Conservation (phyloP, 2,888 invertebrate species). For the Netelia inedita region DNA sequence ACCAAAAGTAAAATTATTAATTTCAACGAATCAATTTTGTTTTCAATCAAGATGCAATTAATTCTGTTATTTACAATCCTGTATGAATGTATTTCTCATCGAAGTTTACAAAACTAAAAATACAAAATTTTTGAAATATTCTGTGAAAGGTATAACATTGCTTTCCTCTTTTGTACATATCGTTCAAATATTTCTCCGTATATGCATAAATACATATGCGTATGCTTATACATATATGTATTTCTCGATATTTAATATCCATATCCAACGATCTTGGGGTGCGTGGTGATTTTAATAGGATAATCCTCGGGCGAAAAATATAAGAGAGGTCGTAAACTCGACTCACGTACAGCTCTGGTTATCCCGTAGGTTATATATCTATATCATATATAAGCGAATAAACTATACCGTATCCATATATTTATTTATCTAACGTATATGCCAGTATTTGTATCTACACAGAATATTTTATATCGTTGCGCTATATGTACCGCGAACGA, state of each 20-base stretch:
- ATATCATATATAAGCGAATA: conserved; percentile 28
- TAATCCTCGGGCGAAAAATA: conserved; percentile 72
- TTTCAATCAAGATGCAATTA: too few relatives aligned
- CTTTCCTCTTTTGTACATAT: too few relatives aligned
- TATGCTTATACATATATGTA: too few relatives aligned
- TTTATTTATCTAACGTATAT: conserved; percentile 8
- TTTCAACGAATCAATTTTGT: too few relatives aligned
- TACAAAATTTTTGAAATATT: too few relatives aligned
- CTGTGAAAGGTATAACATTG: too few relatives aligned
- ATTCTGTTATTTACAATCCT: too few relatives aligned
- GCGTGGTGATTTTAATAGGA: conserved; percentile 73
- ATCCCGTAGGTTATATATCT: conserved; percentile 51
- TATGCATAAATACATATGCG: not conserved
- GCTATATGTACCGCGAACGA: not conserved
- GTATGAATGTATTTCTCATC: too few relatives aligned
- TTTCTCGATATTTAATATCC: conserved; percentile 76
- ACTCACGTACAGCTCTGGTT: conserved; percentile 66
- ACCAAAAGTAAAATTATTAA: too few relatives aligned
- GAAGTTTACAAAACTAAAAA: too few relatives aligned
- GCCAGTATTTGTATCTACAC: not conserved
- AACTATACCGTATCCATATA: conserved; percentile 21
- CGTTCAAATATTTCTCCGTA: too few relatives aligned
- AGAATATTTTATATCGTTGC: not conserved
- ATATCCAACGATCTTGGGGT: conserved; percentile 74
- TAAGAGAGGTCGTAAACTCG: conserved; percentile 70